Percentiles rank a stretch among this genome's conserved stretches.
Conservation (phyloP, 2,888 invertebrate species). For the Neoscelio sp. region DNA sequence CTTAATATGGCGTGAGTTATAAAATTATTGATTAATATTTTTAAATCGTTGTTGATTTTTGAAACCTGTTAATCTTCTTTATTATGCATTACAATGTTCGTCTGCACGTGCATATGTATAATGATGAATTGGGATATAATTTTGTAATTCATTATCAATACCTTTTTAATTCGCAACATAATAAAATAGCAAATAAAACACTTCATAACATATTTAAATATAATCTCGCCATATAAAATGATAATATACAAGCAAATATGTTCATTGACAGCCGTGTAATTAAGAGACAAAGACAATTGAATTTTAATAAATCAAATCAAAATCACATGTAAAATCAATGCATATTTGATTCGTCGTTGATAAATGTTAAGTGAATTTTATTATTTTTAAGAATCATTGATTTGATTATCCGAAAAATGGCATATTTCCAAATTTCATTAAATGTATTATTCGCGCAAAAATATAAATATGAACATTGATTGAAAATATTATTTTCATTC, state of each 20-base stretch:
- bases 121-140: slow-evolving; percentile 19
- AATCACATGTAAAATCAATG: slow-evolving; percentile 31
- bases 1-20: neutral
- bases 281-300: slow-evolving; percentile 40
- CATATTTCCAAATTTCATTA: slow-evolving; percentile 35
- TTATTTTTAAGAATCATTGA: slow-evolving; percentile 49
- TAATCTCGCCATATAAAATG: slow-evolving; percentile 30
- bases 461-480: slow-evolving; percentile 10
- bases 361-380: slow-evolving; percentile 36
- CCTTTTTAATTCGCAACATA: too few species aligned
- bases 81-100: slow-evolving; percentile 18
- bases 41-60: slow-evolving; percentile 22
- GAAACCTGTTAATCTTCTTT: neutral
- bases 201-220: slow-evolving; percentile 20
- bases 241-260: slow-evolving; percentile 29
- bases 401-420: slow-evolving; percentile 39
- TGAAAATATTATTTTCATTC: slow-evolving; percentile 17
- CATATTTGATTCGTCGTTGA: slow-evolving; percentile 29
- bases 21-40: slow-evolving; percentile 10
- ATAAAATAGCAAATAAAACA: too few species aligned
- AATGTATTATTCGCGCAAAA: slow-evolving; percentile 13
- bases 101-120: slow-evolving; percentile 15
- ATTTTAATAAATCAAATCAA: slow-evolving; percentile 44
- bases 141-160: slow-evolving; percentile 4
- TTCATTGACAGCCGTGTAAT: slow-evolving; percentile 42